Conservation (phyloP, 2,888 invertebrate species). For the Cephus pygmeus region DNA sequence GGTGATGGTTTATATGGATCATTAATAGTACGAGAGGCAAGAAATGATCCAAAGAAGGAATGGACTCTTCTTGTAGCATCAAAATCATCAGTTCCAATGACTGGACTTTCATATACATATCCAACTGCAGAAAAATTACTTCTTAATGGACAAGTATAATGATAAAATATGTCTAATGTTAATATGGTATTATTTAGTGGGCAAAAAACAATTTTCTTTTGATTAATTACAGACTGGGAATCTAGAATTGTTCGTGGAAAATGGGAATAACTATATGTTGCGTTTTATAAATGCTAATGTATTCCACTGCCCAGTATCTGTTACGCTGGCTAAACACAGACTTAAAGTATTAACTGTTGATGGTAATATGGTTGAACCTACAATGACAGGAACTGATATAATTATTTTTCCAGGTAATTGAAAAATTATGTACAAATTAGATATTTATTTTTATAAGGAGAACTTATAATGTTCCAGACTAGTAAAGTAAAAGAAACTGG, state of each 20-base stretch:
- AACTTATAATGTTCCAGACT: not conserved
- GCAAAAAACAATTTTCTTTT: conserved; percentile 7
- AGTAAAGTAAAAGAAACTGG: not conserved
- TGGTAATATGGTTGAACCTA: conserved; percentile 68
- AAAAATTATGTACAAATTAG: not conserved
- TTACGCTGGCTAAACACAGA: conserved; percentile 68
- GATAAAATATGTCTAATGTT: not conserved
- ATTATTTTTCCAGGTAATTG: conserved; percentile 69
- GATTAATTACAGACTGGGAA: conserved; percentile 28
- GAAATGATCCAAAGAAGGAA: conserved; percentile 63
- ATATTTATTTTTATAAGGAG: not conserved
- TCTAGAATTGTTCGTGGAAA: conserved; percentile 57
- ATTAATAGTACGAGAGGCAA: conserved; percentile 70
- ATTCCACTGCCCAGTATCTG: conserved; percentile 68
- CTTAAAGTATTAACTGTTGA: conserved; percentile 69
- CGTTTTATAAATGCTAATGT: conserved; percentile 71
- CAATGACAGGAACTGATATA: conserved; percentile 58
- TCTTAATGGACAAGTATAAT: conserved; percentile 65
- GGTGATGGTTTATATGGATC: conserved; percentile 73
- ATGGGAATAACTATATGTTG: conserved; percentile 68
- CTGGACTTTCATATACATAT: conserved; percentile 65
- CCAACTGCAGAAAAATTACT: conserved; percentile 62
- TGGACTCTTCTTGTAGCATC: conserved; percentile 69
- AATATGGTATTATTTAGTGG: not conserved
- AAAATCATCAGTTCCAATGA: conserved; percentile 69